Percentiles rank a stretch among this genome's conserved stretches.
Evolutionary conservation across 2,797 vertebrate genomes (phyloP).

Genomic region (Triplophysa yarkandensis): DNA sequence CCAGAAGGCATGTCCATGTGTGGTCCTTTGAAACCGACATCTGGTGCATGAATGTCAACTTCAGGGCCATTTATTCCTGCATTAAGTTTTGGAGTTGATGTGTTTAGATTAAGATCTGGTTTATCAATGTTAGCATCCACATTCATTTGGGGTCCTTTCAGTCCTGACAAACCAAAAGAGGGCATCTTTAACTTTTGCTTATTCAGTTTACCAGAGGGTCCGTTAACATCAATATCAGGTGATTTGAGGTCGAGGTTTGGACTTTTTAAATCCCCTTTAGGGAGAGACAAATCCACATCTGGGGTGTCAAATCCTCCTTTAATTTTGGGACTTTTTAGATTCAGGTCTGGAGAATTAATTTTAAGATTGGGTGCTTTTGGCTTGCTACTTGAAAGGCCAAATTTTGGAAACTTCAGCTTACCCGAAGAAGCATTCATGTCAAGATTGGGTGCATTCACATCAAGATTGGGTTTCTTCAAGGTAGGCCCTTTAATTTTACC

Average conservation of each 20-base stretch:
- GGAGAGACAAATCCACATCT: constrained; percentile 28
- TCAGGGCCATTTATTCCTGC: constrained; percentile 40
- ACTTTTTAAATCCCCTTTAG: constrained; percentile 35
- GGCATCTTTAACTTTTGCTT: constrained; percentile 43
- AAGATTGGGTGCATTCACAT: neutral
- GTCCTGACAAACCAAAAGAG: constrained; percentile 15
- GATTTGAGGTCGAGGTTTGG: constrained; percentile 54
- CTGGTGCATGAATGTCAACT: constrained; percentile 56
- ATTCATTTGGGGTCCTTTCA: constrained; percentile 49
- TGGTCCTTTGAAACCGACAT: constrained; percentile 51
- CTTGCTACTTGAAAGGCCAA: constrained; percentile 11
- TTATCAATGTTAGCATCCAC: constrained; percentile 45
- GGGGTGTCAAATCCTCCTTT: constrained; percentile 45
- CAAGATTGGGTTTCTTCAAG: constrained; percentile 7
- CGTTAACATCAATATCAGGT: constrained; percentile 47
- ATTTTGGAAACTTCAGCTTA: constrained; percentile 2
- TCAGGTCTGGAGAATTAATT: constrained; percentile 33
- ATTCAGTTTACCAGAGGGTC: constrained; percentile 30
- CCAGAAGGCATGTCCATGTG: constrained; percentile 34
- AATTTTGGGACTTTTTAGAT: constrained; percentile 45
- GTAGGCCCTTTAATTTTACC: constrained; percentile 23
- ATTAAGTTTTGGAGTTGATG: constrained; percentile 39
- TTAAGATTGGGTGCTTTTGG: constrained; percentile 43
- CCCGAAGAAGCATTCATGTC: constrained; percentile 27
- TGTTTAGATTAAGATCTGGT: constrained; percentile 49